Evolutionary conservation across 2,888 invertebrate species (phyloP), one percentile per base, ranked within the genome.

Genomic region (Timema cristinae): DNA sequence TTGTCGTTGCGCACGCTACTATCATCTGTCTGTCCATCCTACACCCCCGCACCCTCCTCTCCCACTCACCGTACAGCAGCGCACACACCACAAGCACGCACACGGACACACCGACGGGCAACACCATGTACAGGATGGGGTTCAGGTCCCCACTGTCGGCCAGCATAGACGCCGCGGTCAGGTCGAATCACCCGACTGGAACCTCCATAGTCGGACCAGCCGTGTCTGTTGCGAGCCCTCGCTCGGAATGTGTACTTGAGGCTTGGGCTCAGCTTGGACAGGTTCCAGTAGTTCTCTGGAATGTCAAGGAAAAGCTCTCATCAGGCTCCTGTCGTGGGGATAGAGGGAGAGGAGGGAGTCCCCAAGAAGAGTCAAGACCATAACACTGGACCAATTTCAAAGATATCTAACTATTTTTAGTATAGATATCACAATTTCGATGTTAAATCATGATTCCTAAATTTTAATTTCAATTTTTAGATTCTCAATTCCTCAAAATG

Each of bases 271-370:
- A 90, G 83, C 15, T 89, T 89, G 10, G 87, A 86, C 49, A 95
- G 89, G 73, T 93, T 87, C 92, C 95, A 97, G 79, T 91, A 91
- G 73, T 90, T 88, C 66, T 94, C 90, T 89, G 80, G 54, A 82
- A 80, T 70, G 32, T 32, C 32, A 4, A 32, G 32, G 32, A 4
- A 32, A 32, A 32, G 32, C 32, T 32, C 32, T 32, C 32, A 32
- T 32, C 32, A 32, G 32, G 32, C 4, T 1, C 32, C 32, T 32
- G 32, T 4, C 32, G 32, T 32, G 32, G 32, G 32, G 32, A 2
- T 32, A 32, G 32, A 32, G 32, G 32, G 32, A 32, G 32, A 32
- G 32, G 32, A n/a, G 32, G 4, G 2, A 32, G 32, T 32, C 32
- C 32, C 32, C 32, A 32, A 4, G 32, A 32, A 32, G 32, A 32